These are phyloP conservation scores for Craseonycteris thonglongyai DNA, from an alignment of 2,113 vertebrate genomes.

Conservation along the genomic window DNA sequence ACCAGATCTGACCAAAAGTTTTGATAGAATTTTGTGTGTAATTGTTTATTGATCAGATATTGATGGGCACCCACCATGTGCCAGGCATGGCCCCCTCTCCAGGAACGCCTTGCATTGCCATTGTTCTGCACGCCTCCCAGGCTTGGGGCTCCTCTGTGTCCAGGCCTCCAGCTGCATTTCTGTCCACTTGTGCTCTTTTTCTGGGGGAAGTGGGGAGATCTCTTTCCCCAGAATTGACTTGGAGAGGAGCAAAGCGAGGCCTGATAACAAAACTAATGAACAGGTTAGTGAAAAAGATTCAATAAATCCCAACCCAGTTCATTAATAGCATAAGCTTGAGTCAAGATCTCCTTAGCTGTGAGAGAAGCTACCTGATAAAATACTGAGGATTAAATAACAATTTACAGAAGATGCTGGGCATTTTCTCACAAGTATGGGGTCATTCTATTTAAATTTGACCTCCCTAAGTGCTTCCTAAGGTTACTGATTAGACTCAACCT, in stretches of 20 bases:
- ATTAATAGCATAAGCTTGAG: neutral
- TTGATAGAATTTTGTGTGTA: neutral
- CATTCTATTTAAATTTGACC: neutral
- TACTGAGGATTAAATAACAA: neutral
- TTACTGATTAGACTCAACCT: neutral
- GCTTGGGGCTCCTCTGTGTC: neutral
- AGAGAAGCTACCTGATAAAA: neutral
- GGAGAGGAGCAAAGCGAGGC: neutral
- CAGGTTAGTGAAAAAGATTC: neutral
- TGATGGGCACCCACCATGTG: neutral
- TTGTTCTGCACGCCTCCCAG: neutral
- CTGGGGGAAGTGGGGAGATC: too few species aligned
- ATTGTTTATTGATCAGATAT: neutral
- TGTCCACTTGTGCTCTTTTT: neutral
- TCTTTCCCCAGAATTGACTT: neutral
- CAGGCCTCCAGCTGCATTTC: neutral
- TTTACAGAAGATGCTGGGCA: neutral
- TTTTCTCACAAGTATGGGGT: neutral
- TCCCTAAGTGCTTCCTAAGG: neutral
- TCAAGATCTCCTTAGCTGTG: neutral
- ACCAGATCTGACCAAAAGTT: neutral
- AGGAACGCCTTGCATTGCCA: neutral
- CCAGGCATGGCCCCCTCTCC: rapidly evolving
- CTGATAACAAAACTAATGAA: neutral
- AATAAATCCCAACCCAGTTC: neutral